A percentile compares a stretch with the other conserved stretches of the same genome.
phyloP scores from a whole-genome alignment of 2,113 vertebrate species.

The Glareola pratincola region DNA sequence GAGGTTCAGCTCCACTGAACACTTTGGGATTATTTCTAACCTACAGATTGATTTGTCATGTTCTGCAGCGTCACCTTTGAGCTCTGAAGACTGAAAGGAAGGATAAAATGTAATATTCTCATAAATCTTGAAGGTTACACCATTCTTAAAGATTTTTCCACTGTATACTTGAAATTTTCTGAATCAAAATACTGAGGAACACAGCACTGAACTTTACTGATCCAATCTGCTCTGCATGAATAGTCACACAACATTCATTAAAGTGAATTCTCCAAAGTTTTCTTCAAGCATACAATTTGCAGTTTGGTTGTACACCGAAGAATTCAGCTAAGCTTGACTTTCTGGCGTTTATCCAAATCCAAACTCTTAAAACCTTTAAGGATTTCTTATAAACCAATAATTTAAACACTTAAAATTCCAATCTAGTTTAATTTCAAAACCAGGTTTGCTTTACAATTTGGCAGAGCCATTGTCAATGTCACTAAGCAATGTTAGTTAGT shows the following conservation, averaged over 20 bases:
- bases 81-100: neutral
- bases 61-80: neutral
- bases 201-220: neutral
- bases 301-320: neutral
- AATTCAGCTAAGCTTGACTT: neutral
- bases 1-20: neutral
- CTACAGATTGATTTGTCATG: conserved; percentile 3
- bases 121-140: neutral
- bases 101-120: neutral
- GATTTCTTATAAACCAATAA: neutral
- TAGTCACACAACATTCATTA: neutral
- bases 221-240: neutral
- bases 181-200: neutral
- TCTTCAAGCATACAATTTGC: neutral
- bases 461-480: neutral
- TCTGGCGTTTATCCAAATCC: neutral
- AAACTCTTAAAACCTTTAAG: neutral
- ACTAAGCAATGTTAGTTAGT: neutral
- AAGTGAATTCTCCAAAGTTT: neutral
- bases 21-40: neutral
- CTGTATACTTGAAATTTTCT: neutral
- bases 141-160: neutral
- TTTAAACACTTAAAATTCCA: neutral
- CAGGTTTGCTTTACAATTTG: neutral
- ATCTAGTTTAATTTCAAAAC: neutral